Percentiles rank a stretch among this genome's conserved stretches.
Conservation (phyloP, 35 echinoderm and acorn worm species). For the Acanthaster planci region DNA sequence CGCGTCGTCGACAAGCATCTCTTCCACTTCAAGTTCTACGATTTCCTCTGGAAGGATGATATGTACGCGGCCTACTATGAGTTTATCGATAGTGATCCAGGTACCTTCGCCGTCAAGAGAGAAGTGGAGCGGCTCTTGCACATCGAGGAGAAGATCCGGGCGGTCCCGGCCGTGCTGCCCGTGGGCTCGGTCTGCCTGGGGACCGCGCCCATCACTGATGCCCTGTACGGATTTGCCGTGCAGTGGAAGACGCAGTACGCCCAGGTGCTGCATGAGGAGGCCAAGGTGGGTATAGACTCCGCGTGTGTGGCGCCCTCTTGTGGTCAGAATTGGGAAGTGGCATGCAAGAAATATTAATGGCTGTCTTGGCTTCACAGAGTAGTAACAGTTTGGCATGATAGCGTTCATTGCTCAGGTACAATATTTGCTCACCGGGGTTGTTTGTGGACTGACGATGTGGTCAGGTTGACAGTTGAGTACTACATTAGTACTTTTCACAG, state of each 20-base stretch:
- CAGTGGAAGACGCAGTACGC: constrained; percentile 98
- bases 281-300: constrained; percentile 85
- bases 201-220: constrained; percentile 91
- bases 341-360: too few relatives aligned
- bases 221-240: constrained; percentile 96
- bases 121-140: constrained; percentile 95
- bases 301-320: background rate
- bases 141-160: constrained; percentile 93
- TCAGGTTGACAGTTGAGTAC: too few relatives aligned
- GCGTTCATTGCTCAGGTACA: too few relatives aligned
- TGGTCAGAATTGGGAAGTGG: background rate
- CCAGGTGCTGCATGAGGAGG: constrained; percentile 90
- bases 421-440: too few relatives aligned
- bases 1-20: constrained; percentile 84
- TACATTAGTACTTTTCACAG: too few relatives aligned
- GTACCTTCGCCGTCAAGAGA: constrained; percentile 77
- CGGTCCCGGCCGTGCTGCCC: constrained; percentile 61
- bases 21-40: constrained; percentile 94
- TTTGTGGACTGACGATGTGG: too few relatives aligned
- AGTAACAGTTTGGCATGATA: too few relatives aligned
- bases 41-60: constrained; percentile 98
- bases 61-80: constrained; percentile 90
- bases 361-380: too few relatives aligned
- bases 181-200: constrained; percentile 77
- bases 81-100: constrained; percentile 93